Conservation (phyloP, 2,113 vertebrate species). For the Nycticebus coucang region DNA sequence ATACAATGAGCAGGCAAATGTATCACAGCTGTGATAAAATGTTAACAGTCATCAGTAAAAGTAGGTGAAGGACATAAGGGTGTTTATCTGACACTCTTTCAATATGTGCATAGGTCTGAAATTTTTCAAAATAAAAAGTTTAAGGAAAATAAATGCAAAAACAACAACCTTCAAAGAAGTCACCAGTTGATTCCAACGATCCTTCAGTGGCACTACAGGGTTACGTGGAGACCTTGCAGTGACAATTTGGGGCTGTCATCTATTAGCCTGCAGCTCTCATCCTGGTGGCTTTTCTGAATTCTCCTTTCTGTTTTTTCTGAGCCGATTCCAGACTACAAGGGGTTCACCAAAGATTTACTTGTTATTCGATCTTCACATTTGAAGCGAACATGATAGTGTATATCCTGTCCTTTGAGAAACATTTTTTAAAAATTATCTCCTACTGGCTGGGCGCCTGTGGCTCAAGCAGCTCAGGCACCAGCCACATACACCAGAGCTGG, state of each 20-base stretch:
- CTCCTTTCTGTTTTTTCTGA: constrained; percentile 59
- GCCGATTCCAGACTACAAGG: constrained; percentile 47
- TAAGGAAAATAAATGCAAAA: not conserved
- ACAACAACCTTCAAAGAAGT: not conserved
- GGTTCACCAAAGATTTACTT: constrained; percentile 61
- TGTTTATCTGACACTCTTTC: not conserved
- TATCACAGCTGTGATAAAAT: not conserved
- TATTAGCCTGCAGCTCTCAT: not conserved
- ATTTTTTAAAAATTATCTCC: constrained; percentile 10
- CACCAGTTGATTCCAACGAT: not conserved
- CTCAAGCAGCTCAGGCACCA: no score
- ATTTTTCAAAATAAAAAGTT: constrained; percentile 34
- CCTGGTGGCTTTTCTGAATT: constrained; percentile 59
- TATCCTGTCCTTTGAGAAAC: constrained; percentile 60
- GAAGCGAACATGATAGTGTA: constrained; percentile 52
- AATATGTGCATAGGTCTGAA: not conserved
- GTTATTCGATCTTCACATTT: constrained; percentile 56
- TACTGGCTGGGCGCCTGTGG: no score
- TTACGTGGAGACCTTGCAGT: not conserved
- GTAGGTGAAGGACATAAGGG: not conserved
- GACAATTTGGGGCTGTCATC: not conserved
- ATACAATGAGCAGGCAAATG: not conserved
- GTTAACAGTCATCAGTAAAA: not conserved
- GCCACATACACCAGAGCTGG: no score
- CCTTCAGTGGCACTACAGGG: not conserved